A percentile compares a stretch with the other conserved stretches of the same genome.
Conservation (phyloP, 2,888 invertebrate species). For the Zele albiditarsus region DNA sequence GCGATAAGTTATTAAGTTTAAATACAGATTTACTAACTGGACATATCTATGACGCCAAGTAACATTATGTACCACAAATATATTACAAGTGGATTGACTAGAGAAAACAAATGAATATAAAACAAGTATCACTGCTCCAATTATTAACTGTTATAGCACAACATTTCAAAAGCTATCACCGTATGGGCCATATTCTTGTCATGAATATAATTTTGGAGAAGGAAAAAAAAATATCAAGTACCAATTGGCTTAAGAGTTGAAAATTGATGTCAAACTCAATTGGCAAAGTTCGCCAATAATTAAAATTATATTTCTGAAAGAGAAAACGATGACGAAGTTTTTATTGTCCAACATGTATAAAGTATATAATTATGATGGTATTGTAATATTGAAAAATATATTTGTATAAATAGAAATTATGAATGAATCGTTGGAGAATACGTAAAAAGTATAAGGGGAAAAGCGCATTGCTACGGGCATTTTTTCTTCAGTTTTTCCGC, state of each 20-base stretch:
- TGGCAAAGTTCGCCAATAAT: neutral
- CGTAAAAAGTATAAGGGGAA: slow-evolving; percentile 21
- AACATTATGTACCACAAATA: slow-evolving; percentile 54
- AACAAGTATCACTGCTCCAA: slow-evolving; percentile 52
- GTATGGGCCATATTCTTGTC: neutral
- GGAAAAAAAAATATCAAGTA: no score
- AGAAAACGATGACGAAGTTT: neutral
- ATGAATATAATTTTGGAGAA: no score
- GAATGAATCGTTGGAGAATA: slow-evolving; percentile 52
- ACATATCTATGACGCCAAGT: slow-evolving; percentile 68
- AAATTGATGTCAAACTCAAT: no score
- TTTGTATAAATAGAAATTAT: slow-evolving; percentile 64
- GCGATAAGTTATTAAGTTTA: slow-evolving; percentile 58
- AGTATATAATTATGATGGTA: slow-evolving; percentile 53
- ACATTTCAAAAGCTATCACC: slow-evolving; percentile 46
- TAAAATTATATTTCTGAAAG: neutral
- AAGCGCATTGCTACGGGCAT: slow-evolving; percentile 31
- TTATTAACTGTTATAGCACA: slow-evolving; percentile 50
- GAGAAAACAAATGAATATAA: slow-evolving; percentile 40
- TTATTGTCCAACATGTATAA: neutral
- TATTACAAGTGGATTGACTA: slow-evolving; percentile 46
- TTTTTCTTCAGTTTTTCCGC: slow-evolving; percentile 15
- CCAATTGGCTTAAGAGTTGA: no score
- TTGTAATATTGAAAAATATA: slow-evolving; percentile 58
- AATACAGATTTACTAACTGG: slow-evolving; percentile 62